Evolutionary conservation across 2,797 vertebrate species (phyloP).

Genomic region (Passerculus sandwichensis): DNA sequence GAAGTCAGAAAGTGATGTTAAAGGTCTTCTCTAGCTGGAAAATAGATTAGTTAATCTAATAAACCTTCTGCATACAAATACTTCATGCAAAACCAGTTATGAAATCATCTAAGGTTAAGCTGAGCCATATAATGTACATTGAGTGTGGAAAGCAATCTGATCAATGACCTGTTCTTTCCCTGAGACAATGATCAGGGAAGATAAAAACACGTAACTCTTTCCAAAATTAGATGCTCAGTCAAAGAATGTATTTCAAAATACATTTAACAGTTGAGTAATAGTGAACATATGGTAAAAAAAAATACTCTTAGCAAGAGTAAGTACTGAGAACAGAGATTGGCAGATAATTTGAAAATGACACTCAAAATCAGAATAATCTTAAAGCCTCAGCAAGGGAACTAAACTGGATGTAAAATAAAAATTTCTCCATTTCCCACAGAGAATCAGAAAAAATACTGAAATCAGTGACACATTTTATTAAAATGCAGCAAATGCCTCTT

Average conservation of each 20-base stretch:
- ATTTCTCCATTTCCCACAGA: background rate
- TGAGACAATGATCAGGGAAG: background rate
- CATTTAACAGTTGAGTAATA: background rate
- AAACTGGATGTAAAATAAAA: background rate
- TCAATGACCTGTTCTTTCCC: background rate
- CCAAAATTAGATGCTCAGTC: background rate
- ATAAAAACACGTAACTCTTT: background rate
- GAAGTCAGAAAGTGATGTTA: background rate
- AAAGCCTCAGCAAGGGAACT: background rate
- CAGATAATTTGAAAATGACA: background rate
- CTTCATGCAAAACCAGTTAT: background rate
- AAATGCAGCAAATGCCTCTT: constrained; percentile 20
- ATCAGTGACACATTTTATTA: constrained; percentile 16
- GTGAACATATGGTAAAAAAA: constrained; percentile 26
- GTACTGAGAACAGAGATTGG: background rate
- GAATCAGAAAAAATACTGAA: constrained; percentile 8
- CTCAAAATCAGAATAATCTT: background rate
- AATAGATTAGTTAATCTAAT: background rate
- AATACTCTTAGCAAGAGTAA: background rate
- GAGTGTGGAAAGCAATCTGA: background rate
- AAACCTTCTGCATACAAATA: background rate
- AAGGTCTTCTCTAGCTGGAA: background rate
- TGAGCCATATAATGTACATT: background rate
- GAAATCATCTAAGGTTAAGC: background rate
- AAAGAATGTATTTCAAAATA: constrained; percentile 12